phyloP scores from a whole-genome alignment of 2,113 vertebrate genomes.

The Recurvirostra avosetta region DNA sequence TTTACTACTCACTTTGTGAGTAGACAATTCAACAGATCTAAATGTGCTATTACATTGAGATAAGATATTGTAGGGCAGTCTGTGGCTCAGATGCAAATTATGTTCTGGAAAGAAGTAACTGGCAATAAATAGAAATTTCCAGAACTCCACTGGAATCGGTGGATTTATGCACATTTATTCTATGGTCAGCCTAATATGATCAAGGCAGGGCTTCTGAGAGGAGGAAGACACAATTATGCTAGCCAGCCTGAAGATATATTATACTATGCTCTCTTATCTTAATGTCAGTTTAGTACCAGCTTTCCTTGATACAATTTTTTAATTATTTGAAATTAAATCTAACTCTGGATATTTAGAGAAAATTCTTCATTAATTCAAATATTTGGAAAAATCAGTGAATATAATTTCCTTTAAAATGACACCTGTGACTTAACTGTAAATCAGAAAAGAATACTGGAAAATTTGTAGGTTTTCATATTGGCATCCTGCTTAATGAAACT shows the following conservation, averaged over 20 bases:
- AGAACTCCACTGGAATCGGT: not conserved
- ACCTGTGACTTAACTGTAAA: not conserved
- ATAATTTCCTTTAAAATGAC: not conserved
- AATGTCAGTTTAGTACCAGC: not conserved
- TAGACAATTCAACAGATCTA: not conserved
- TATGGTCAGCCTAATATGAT: not conserved
- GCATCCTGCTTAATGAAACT: not conserved
- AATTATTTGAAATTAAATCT: not conserved
- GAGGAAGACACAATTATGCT: not conserved
- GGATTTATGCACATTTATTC: not conserved
- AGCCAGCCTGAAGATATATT: not conserved
- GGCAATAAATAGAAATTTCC: not conserved
- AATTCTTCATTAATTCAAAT: not conserved
- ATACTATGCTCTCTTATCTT: not conserved
- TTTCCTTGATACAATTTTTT: not conserved
- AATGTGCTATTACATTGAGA: not conserved
- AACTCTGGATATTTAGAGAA: not conserved
- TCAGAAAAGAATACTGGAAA: not conserved
- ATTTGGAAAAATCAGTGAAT: not conserved
- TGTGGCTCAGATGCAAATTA: not conserved
- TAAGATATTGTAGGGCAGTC: not conserved
- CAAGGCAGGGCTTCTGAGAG: not conserved
- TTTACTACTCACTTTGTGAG: not conserved
- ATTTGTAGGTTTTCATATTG: not conserved
- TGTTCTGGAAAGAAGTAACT: not conserved